These are phyloP conservation scores for Diorhabda sublineata DNA, from an alignment of 1,140 invertebrate species.

Conservation along the genomic window DNA sequence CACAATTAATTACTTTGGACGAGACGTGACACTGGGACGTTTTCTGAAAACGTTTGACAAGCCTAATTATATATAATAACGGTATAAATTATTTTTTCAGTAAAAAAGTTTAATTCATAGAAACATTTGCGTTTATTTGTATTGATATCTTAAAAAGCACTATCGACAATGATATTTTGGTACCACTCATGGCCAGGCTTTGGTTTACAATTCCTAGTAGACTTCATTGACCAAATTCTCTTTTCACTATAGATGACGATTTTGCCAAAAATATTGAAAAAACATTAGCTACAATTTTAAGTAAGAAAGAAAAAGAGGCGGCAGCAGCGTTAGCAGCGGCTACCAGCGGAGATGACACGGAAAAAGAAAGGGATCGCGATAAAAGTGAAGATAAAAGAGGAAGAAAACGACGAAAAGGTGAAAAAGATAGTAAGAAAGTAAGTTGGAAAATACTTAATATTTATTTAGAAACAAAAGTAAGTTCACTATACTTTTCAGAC, in stretches of 20 bases:
- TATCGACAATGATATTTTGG: no score
- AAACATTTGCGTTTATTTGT: no score
- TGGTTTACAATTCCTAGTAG: no score
- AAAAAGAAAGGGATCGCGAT: constrained; percentile 37
- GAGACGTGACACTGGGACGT: no score
- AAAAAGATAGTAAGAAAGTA: constrained; percentile 21
- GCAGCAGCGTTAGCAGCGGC: constrained; percentile 12
- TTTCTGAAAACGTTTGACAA: no score
- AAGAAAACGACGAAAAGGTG: constrained; percentile 29
- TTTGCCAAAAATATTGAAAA: constrained; percentile 74
- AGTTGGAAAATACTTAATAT: constrained; percentile 1
- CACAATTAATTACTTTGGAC: no score
- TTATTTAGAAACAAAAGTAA: background rate
- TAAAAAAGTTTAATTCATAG: no score
- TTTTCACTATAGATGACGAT: constrained; percentile 57
- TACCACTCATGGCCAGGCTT: no score
- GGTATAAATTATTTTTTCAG: no score
- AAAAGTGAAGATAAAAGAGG: constrained; percentile 41
- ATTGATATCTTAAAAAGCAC: no score
- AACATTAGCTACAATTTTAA: constrained; percentile 62
- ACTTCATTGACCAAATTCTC: background rate
- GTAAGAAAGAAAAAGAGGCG: constrained; percentile 48
- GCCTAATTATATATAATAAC: no score
- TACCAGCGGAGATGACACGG: constrained; percentile 38
- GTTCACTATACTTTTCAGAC: constrained; percentile 31